Base-by-base conservation (phyloP, 2,888 invertebrate genomes). In the Onchidella celtica region DNA sequence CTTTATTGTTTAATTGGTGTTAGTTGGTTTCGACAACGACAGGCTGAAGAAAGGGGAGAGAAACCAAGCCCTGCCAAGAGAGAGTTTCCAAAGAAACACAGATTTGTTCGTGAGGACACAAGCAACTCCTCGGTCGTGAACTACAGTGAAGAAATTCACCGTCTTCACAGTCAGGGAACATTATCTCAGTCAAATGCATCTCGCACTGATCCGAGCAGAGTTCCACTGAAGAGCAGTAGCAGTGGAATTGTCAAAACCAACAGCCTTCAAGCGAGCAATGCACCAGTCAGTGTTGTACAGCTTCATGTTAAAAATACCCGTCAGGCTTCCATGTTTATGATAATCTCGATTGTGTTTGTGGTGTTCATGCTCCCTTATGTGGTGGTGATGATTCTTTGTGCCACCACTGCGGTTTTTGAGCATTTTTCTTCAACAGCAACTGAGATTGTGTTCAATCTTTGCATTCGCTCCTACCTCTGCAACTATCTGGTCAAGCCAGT, bases 401-500 rank as follows among this genome's bases (percentile, higher is more conserved):
- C 86, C 0, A 55, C 81, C 21, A 87, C 87, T 9, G 85, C 88
- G 75, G 78, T 87, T 21, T 87, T 86, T 36, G 87, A 89, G 75
- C 76, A 86, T 27, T 84, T 87, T 32, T 63, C 85, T 29, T 78
- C 83, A 17, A 73, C 83, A 3, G 68, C 80, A 0, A 86, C 87
- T 61, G 87, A 88, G 75, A 81, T 89, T 11, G 69, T 87, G 24
- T 89, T 89, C 81, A 89, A 89, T 76, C 83, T 90, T 29, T 87
- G 87, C 73, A 88, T 88, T 34, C 85, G 90, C n/a, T 88, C 88
- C 21, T 88, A 88, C 80, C 89, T 90, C 68, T 84, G 90, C n/a
- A 88, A 88, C 82, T 88, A 88, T 55, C 86, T 87, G 34, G 85
- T 88, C 21, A 89, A 90, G 59, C 90, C 90, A 3, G 83, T 90